Conservation (phyloP, 2,113 vertebrate genomes). For the Equus przewalskii region DNA sequence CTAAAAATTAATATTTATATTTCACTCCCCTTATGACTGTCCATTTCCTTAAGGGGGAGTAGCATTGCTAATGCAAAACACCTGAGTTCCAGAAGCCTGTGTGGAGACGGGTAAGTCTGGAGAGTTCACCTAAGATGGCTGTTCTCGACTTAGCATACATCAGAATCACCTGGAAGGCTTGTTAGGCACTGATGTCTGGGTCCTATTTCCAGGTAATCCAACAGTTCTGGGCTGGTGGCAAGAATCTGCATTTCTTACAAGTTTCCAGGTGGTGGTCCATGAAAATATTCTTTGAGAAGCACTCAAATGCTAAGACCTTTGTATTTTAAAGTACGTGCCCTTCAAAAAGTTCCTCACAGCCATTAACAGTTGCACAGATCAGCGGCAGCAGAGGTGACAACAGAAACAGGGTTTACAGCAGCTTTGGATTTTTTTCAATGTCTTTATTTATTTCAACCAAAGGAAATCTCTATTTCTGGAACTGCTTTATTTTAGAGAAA, state of each 20-base stretch:
- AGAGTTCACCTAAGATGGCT: neutral
- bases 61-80: neutral
- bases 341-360: neutral
- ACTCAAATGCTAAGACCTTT: neutral
- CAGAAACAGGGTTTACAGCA: neutral
- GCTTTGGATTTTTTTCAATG: neutral
- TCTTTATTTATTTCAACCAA: neutral
- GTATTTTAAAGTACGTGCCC: neutral
- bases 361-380: neutral
- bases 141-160: neutral
- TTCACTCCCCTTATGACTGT: neutral
- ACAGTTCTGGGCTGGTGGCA: neutral
- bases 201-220: neutral
- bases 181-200: neutral
- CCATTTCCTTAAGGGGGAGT: neutral
- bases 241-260: neutral
- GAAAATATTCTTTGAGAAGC: neutral
- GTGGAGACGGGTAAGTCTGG: neutral
- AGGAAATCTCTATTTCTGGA: neutral
- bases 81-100: neutral
- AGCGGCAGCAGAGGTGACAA: neutral
- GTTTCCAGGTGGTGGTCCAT: neutral
- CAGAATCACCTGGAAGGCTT: neutral
- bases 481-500: neutral
- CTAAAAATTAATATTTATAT: neutral